Evolutionary conservation across 2,888 invertebrate species (phyloP), one percentile per base, ranked within the genome.

Genomic region (Euproctis similis): DNA sequence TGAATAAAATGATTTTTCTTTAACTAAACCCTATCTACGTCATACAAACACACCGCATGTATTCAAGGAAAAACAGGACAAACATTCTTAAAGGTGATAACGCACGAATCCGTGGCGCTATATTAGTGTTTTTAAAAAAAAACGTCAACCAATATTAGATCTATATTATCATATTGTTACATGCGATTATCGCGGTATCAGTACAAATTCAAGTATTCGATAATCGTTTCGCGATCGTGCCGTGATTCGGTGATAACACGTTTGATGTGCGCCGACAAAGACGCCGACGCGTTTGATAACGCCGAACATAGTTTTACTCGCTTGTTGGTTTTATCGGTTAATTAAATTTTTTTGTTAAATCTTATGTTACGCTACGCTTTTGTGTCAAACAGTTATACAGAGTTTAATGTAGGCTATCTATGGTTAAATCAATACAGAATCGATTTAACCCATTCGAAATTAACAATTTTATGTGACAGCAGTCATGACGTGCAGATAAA

Each of bases 251-350:
- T 38, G 55, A 61, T 56, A 61, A 43, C 42, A 9, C 35, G 36
- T 54, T 54, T 58, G 49, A 52, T 44, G 57, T 60, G 28, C 27
- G 38, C 46, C 43, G 51, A 61, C 53, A 65, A 65, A 65, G 53
- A 42, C 29, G 42, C 50, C 63, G 62, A 47, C 38, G 31, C 48
- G 26, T 61, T 65, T 65, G 61, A 48, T 62, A 63, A 57, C 46
- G 38, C 47, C 53, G 46, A 54, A 46, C 44, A 28, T 26, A 43
- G 41, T 46, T 46, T 46, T 46, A 34, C 32, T 29, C 35, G 40
- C 46, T 42, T 50, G 47, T 50, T 34, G 12, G 27, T 32, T 38
- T 50, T 48, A 50, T 48, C 47, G 32, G 47, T 40, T 48, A 48
- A 48, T 48, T 48, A 50, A 48, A 50, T 43, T n/a, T n/a, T n/a